phyloP scores from a whole-genome alignment of 2,113 vertebrate genomes.

The Brevimyrus niger region DNA sequence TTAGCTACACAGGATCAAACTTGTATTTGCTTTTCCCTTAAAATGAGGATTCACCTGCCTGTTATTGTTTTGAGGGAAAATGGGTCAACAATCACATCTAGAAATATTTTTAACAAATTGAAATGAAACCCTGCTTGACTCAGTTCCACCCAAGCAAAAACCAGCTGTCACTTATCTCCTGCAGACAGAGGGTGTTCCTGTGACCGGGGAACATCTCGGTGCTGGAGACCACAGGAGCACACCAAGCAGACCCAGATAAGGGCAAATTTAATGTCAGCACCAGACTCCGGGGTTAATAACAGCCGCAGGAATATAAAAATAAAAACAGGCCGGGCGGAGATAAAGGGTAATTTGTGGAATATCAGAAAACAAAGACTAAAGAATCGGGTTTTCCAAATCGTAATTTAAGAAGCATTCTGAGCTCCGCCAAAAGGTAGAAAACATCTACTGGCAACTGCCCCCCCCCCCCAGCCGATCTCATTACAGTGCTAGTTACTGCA shows the following conservation, averaged over 20 bases:
- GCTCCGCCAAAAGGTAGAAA: not conserved
- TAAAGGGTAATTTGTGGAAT: not conserved
- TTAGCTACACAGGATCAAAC: not conserved
- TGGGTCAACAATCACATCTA: not conserved
- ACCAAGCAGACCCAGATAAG: not conserved
- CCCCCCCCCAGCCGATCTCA: not conserved
- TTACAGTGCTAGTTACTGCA: conserved; percentile 32
- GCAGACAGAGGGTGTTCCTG: not conserved
- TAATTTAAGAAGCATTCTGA: not conserved
- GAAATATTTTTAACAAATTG: not conserved
- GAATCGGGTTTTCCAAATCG: not conserved
- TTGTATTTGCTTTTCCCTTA: not conserved
- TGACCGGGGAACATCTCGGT: not conserved
- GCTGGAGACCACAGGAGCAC: not conserved
- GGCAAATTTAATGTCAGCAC: not conserved
- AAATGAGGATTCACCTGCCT: not conserved
- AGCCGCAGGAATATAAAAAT: not conserved
- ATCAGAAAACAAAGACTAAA: not conserved
- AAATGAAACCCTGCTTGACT: not conserved
- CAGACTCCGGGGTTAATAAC: not conserved
- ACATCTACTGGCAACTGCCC: not conserved
- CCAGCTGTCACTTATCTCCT: not conserved
- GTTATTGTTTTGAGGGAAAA: not conserved
- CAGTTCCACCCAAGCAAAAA: not conserved
- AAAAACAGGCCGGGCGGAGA: not conserved